Percentiles rank a stretch among this genome's conserved stretches.
Conservation (phyloP, 2,888 invertebrate genomes). For the Patella ulyssiponensis region DNA sequence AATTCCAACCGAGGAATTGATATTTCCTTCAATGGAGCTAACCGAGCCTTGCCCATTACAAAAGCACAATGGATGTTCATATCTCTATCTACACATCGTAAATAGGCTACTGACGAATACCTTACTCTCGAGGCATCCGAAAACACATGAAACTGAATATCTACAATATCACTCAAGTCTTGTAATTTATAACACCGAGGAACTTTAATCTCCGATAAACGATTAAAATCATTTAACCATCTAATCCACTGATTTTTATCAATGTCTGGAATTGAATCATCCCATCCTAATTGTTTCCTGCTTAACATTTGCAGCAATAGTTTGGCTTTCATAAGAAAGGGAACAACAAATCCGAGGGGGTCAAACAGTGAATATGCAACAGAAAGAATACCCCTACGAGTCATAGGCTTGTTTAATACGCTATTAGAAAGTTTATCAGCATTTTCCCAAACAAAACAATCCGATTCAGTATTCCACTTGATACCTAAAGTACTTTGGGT, state of each 20-base stretch:
- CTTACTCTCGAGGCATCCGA: not conserved
- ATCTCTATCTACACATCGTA: not conserved
- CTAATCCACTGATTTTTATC: not conserved
- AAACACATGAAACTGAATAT: not conserved
- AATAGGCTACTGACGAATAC: not conserved
- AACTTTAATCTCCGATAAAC: not conserved
- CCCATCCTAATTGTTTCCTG: conserved; percentile 11
- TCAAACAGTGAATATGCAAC: conserved; percentile 9
- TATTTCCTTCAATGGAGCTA: not conserved
- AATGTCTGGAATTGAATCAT: not conserved
- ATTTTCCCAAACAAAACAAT: conserved; percentile 4
- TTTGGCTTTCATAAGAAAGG: conserved; percentile 1
- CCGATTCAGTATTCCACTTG: conserved; percentile 7
- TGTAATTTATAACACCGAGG: not conserved
- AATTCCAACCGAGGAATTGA: not conserved
- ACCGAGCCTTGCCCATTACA: not conserved
- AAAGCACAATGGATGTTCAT: not conserved
- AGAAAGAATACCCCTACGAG: conserved; percentile 18
- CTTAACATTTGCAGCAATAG: conserved; percentile 1
- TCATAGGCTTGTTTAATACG: not conserved
- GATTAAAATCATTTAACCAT: not conserved
- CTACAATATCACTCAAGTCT: not conserved
- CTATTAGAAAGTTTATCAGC: too few relatives aligned
- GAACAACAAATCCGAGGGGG: conserved; percentile 8
- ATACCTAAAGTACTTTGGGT: conserved; percentile 9